These are phyloP conservation scores for Pygmarrhopalites habei DNA, from an alignment of 1,140 invertebrate genomes.

Conservation along the genomic window DNA sequence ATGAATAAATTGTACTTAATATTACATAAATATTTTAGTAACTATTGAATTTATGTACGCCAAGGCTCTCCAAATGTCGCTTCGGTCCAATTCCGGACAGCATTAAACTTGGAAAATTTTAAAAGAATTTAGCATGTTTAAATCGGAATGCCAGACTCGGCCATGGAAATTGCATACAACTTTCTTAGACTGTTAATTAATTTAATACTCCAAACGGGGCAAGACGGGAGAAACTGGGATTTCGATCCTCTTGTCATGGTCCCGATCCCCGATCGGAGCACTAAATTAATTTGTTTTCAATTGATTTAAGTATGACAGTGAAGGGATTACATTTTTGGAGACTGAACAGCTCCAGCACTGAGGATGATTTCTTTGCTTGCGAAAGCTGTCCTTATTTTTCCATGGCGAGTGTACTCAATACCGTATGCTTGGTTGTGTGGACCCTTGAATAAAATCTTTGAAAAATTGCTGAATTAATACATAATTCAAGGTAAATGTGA, in stretches of 20 bases:
- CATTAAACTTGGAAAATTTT: too few relatives aligned
- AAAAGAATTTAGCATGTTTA: too few relatives aligned
- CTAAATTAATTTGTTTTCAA: too few relatives aligned
- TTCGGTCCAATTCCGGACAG: constrained; percentile 34
- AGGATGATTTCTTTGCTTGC: too few relatives aligned
- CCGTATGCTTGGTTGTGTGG: constrained; percentile 33
- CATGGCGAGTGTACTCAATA: constrained; percentile 33
- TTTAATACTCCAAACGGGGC: too few relatives aligned
- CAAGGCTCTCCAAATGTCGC: constrained; percentile 29
- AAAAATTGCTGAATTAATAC: background rate
- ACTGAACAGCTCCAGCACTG: too few relatives aligned
- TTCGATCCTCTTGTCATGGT: too few relatives aligned
- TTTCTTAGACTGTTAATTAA: too few relatives aligned
- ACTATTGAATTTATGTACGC: constrained; percentile 12
- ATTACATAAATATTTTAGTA: constrained; percentile 6
- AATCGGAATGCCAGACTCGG: constrained; percentile 23
- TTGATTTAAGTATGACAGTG: too few relatives aligned
- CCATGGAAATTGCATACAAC: constrained; percentile 34
- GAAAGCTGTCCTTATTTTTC: constrained; percentile 20
- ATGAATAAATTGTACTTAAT: constrained; percentile 23
- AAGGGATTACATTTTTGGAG: too few relatives aligned
- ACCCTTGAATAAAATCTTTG: constrained; percentile 28
- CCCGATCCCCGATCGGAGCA: too few relatives aligned
- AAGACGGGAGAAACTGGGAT: too few relatives aligned
- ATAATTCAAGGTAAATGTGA: background rate